These are phyloP conservation scores for Subacronicta megacephala DNA, from an alignment of 2,888 invertebrate genomes.

Conservation along the genomic window DNA sequence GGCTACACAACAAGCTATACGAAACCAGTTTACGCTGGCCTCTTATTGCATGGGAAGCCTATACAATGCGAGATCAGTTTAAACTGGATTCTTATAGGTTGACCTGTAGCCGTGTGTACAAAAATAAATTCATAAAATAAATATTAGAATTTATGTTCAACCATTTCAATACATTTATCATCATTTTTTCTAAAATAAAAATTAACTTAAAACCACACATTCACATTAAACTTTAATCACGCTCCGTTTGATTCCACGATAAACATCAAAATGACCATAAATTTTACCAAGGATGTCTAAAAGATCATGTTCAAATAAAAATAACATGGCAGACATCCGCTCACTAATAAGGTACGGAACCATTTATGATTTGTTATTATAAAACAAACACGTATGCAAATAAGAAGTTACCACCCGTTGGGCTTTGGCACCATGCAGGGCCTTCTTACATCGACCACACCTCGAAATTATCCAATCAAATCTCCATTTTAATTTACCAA, in stretches of 20 bases:
- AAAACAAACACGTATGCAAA: slow-evolving; percentile 85
- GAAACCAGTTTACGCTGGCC: no score
- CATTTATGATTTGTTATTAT: slow-evolving; percentile 78
- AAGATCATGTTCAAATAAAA: slow-evolving; percentile 45
- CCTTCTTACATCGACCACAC: slow-evolving; percentile 53
- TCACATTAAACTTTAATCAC: slow-evolving; percentile 21
- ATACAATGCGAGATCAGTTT: no score
- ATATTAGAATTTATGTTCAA: background rate
- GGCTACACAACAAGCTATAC: no score
- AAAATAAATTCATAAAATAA: background rate
- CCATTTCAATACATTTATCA: slow-evolving; percentile 2
- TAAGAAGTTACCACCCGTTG: slow-evolving; percentile 80
- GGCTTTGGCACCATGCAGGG: slow-evolving; percentile 76
- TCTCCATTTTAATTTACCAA: slow-evolving; percentile 26
- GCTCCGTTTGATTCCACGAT: slow-evolving; percentile 29
- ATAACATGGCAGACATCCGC: slow-evolving; percentile 47
- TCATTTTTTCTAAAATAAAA: slow-evolving; percentile 15
- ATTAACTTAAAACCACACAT: slow-evolving; percentile 2
- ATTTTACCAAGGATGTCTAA: slow-evolving; percentile 38
- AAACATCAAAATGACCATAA: slow-evolving; percentile 43
- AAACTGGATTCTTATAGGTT: no score
- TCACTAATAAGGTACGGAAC: slow-evolving; percentile 57
- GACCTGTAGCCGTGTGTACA: no score
- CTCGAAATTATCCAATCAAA: slow-evolving; percentile 25
- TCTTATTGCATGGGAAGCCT: no score